A percentile compares a stretch with the other conserved stretches of the same genome.
Evolutionary conservation across 2,797 vertebrate species (phyloP).

Genomic region (Leucoraja ocellata): DNA sequence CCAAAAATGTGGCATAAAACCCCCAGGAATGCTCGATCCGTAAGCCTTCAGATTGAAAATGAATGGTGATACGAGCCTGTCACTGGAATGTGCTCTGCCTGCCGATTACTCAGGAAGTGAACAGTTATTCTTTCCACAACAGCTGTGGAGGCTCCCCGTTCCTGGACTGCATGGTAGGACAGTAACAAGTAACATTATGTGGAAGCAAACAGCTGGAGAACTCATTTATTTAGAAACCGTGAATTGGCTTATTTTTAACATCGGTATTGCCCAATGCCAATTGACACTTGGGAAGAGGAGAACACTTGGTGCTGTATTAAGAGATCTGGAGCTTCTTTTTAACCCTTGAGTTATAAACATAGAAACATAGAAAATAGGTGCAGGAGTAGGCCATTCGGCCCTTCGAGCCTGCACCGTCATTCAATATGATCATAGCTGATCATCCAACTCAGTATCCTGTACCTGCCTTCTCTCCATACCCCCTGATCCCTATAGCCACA

Average conservation of each 20-base stretch:
- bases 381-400: too few species aligned
- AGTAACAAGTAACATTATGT: conserved; percentile 33
- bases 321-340: background rate
- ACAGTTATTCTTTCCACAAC: conserved; percentile 33
- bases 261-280: background rate
- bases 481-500: too few species aligned
- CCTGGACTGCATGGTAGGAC: background rate
- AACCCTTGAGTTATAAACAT: background rate
- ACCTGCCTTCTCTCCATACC: too few species aligned
- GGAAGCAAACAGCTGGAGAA: conserved; percentile 33
- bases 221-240: background rate
- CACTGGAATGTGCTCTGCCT: conserved; percentile 20
- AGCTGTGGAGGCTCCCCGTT: conserved; percentile 26
- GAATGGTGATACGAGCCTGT: conserved; percentile 5
- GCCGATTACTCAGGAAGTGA: conserved; percentile 34
- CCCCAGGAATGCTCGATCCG: background rate
- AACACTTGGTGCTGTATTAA: conserved; percentile 24
- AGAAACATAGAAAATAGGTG: too few species aligned
- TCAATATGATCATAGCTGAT: too few species aligned
- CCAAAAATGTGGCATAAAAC: background rate
- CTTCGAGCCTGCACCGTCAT: too few species aligned
- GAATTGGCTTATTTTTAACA: conserved; percentile 19
- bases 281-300: background rate
- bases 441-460: too few species aligned
- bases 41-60: background rate